A percentile compares a stretch with the other conserved stretches of the same genome.
phyloP scores from a whole-genome alignment of 1,140 invertebrate species.

The Caerostris darwini region DNA sequence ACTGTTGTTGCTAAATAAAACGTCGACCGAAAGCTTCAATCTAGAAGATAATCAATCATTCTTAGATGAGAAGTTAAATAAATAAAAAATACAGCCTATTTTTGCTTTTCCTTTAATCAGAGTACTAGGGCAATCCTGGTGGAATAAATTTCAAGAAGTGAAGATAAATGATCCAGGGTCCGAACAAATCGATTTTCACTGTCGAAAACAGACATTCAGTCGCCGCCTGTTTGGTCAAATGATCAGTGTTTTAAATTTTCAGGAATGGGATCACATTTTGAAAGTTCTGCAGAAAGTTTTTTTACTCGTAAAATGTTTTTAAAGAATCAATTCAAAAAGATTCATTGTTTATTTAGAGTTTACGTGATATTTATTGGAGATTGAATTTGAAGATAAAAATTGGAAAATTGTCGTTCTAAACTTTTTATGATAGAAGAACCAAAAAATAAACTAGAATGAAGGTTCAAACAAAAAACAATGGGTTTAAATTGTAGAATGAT shows the following conservation, averaged over 20 bases:
- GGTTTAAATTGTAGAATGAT: no score
- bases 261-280: neutral
- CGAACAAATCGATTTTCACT: constrained; percentile 50
- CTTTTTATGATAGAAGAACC: neutral
- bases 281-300: neutral
- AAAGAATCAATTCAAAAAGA: neutral
- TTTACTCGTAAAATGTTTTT: neutral
- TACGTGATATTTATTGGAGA: neutral
- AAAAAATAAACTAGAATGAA: no score
- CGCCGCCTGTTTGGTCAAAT: constrained; percentile 6
- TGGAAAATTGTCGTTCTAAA: neutral
- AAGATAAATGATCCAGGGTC: constrained; percentile 45
- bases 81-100: constrained; percentile 26
- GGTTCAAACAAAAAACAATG: no score
- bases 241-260: constrained; percentile 16
- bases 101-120: constrained; percentile 40
- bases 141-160: constrained; percentile 56
- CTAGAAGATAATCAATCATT: constrained; percentile 71
- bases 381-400: neutral
- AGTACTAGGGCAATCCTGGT: neutral
- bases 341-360: neutral
- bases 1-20: neutral
- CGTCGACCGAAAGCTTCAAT: constrained; percentile 47
- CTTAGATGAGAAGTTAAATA: constrained; percentile 25
- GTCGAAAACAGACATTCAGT: constrained; percentile 31